Base-by-base conservation (phyloP, 2,797 vertebrate species). In the Halcyon smyrnensis region DNA sequence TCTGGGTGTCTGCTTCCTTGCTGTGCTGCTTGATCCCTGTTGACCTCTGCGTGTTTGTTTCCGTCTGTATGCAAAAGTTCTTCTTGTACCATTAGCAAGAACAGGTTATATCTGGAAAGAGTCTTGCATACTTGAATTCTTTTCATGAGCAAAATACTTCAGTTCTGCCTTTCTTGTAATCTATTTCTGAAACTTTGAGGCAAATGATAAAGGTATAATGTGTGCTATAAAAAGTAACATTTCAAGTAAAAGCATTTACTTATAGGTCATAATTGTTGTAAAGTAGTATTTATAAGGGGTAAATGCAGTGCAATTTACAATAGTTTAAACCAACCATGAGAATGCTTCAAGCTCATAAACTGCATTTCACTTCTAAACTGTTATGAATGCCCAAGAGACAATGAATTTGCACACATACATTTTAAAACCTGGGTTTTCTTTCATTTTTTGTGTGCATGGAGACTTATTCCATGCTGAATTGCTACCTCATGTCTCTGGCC, bases 221-320 rank as follows among this genome's bases (percentile, higher is more conserved):
- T 32, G 70, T 96, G n/a, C 79, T 18, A 56, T 69, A 73, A 88
- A 70, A 88, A 84, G 36, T 46, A 94, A 83, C 65, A 41, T 84
- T 95, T 89, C 41, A 75, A 92, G 68, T 84, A 92, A 95, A 95
- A 86, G 75, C 83, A 57, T 93, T 92, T 95, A 60, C 67, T 81
- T 94, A 50, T 18, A 67, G 77, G 56, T 92, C 84, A 84, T 94
- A 95, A 96, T 93, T 95, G 89, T 78, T 93, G 96, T 90, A 19
- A 92, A 95, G 83, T 94, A 87, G 57, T 82, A 77, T 87, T 77
- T 94, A 65, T 68, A 65, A 62, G 36, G 37, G 41, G 39, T 78
- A 95, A 90, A 94, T 90, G 84, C 45, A 77, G 28, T 84, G 87
- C 36, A 75, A 91, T 93, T 95, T 89, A 82, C 34, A 69, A 15